phyloP scores from a whole-genome alignment of 92 coral and sea anemone species.

The Micromussa lordhowensis region DNA sequence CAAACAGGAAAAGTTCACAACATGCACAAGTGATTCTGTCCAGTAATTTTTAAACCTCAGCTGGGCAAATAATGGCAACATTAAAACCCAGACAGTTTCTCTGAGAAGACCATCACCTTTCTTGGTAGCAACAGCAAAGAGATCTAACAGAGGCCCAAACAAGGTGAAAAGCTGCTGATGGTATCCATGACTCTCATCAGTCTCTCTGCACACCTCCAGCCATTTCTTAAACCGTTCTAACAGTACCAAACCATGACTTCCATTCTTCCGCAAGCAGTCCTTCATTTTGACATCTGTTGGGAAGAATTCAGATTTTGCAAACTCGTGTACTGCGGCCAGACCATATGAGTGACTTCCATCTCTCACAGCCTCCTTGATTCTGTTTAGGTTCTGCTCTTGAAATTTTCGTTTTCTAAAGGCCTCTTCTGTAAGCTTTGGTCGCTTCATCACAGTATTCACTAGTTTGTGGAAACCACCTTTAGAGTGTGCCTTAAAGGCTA shows the following conservation, averaged over 20 bases:
- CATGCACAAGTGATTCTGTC: too few relatives aligned
- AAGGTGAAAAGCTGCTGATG: too few relatives aligned
- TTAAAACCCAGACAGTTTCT: too few relatives aligned
- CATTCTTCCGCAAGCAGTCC: conserved; percentile 23
- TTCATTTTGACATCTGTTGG: too few relatives aligned
- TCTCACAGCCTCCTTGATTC: conserved; percentile 11
- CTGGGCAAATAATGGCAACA: too few relatives aligned
- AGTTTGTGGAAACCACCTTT: background rate
- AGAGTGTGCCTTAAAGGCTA: background rate
- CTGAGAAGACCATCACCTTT: too few relatives aligned
- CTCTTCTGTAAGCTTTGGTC: conserved; percentile 46
- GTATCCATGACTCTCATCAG: too few relatives aligned
- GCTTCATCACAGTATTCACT: conserved; percentile 28
- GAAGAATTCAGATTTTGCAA: background rate
- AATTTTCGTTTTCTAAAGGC: conserved; percentile 15
- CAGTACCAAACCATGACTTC: conserved; percentile 8
- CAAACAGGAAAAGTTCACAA: too few relatives aligned
- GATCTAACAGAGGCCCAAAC: too few relatives aligned
- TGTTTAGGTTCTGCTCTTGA: background rate
- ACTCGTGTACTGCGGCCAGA: conserved; percentile 17
- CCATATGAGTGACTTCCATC: conserved; percentile 31
- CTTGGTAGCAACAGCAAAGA: too few relatives aligned
- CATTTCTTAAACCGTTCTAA: conserved; percentile 24
- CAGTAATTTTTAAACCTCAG: too few relatives aligned
- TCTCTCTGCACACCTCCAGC: background rate